These are phyloP conservation scores for Kryptopterus vitreolus DNA, from an alignment of 2,797 vertebrate species.

Conservation along the genomic window DNA sequence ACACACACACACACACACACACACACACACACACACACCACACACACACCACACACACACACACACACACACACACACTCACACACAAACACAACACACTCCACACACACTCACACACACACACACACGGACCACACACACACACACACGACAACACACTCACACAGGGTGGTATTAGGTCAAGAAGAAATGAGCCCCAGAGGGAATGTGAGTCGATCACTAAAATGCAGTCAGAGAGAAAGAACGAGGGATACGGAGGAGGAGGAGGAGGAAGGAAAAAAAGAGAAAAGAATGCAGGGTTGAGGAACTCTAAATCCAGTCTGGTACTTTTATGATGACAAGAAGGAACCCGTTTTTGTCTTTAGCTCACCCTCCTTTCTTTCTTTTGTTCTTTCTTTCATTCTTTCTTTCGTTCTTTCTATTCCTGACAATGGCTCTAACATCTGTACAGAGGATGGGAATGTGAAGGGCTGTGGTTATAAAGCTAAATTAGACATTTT, in stretches of 20 bases:
- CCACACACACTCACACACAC: no score
- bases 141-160: background rate
- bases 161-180: background rate
- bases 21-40: no score
- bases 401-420: background rate
- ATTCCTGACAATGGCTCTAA: background rate
- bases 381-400: background rate
- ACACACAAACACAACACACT: no score
- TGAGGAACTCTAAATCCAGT: background rate
- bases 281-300: background rate
- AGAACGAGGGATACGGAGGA: background rate
- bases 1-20: no score
- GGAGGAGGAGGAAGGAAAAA: background rate
- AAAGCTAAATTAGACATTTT: no score
- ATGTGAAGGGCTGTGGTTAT: background rate
- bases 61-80: no score
- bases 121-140: background rate
- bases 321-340: slow-evolving; percentile 1
- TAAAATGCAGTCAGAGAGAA: background rate
- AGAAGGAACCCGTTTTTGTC: background rate
- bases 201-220: background rate
- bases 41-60: background rate
- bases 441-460: background rate
- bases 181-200: slow-evolving; percentile 1
- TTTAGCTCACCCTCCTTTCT: background rate